phyloP scores from a whole-genome alignment of 2,113 vertebrate genomes.

The Festucalex cinctus region DNA sequence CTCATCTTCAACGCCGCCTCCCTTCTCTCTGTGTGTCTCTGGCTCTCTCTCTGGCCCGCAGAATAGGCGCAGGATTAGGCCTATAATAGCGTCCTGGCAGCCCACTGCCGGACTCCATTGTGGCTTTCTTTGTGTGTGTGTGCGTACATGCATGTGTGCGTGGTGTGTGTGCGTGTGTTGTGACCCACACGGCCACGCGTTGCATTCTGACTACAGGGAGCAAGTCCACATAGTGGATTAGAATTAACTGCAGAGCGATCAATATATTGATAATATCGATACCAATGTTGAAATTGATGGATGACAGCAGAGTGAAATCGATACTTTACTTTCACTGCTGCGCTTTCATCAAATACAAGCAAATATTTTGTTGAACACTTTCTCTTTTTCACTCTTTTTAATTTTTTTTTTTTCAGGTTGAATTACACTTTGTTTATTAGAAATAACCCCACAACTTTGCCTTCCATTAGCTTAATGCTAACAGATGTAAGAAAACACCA shows the following conservation, averaged over 20 bases:
- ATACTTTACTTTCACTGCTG: neutral
- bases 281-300: neutral
- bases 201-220: constrained; percentile 20
- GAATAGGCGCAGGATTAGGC: constrained; percentile 74
- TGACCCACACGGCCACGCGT: neutral
- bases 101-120: constrained; percentile 74
- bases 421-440: neutral
- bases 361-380: neutral
- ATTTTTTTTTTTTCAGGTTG: no score
- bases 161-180: constrained; percentile 9
- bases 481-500: no score
- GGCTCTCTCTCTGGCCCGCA: constrained; percentile 67
- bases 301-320: neutral
- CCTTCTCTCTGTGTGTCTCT: constrained; percentile 67
- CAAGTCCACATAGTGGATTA: constrained; percentile 42
- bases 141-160: constrained; percentile 49
- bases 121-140: constrained; percentile 53
- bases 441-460: no score
- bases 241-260: neutral
- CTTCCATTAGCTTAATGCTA: no score
- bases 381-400: neutral
- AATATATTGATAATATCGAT: neutral
- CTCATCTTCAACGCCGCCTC: constrained; percentile 71
- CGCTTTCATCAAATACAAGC: neutral
- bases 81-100: constrained; percentile 72